phyloP scores from a whole-genome alignment of 2,888 invertebrate species.

The Calliopum simillimum region DNA sequence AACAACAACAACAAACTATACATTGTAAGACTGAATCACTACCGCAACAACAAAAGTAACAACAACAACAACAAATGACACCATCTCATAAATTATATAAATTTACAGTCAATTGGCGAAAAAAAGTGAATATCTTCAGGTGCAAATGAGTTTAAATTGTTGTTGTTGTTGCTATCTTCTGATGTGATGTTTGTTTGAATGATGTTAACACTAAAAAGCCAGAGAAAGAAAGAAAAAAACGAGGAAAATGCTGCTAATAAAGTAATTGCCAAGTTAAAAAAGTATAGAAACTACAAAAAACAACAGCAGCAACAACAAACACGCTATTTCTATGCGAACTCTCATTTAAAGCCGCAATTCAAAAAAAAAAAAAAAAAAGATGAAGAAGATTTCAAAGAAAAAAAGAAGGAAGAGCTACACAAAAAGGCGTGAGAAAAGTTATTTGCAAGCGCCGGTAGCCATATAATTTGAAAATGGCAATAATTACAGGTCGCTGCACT shows the following conservation, averaged over 20 bases:
- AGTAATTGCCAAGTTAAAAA: not conserved
- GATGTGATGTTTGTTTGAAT: not conserved
- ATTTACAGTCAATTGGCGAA: constrained; percentile 3
- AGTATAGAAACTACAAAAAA: no score
- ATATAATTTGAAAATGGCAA: not conserved
- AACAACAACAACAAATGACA: constrained; percentile 1
- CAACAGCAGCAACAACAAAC: not conserved
- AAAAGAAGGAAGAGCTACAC: not conserved
- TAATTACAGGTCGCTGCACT: not conserved
- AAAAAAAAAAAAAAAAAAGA: not conserved
- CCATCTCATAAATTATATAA: constrained; percentile 5
- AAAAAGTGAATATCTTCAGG: constrained; percentile 18
- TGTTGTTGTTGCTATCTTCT: not conserved
- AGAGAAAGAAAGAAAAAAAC: not conserved
- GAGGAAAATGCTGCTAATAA: constrained; percentile 3
- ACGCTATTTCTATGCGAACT: not conserved
- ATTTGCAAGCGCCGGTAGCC: not conserved
- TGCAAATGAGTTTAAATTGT: constrained; percentile 19
- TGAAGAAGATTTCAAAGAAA: not conserved
- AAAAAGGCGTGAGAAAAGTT: constrained; percentile 8
- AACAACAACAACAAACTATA: not conserved
- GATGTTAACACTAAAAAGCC: not conserved
- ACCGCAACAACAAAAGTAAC: not conserved
- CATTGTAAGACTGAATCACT: not conserved
- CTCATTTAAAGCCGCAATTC: not conserved